A percentile compares a stretch with the other conserved stretches of the same genome.
phyloP scores from a whole-genome alignment of 1,140 invertebrate species.

The Bombyx mori region ASM3026992v2 NC_085117.1:14424501-14425000 shows the following conservation, averaged over 20 bases:
- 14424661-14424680: conserved; percentile 69
- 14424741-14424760: conserved; percentile 68
- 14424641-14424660: conserved; percentile 51
- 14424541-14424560: conserved; percentile 67
- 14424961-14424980: conserved; percentile 38
- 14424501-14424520: conserved; percentile 59
- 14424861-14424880: conserved; percentile 62
- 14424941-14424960: conserved; percentile 55
- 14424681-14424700: conserved; percentile 65
- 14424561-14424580: conserved; percentile 53
- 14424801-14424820: conserved; percentile 68
- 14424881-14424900: conserved; percentile 43
- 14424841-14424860: conserved; percentile 42
- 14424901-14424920: conserved; percentile 41
- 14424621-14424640: conserved; percentile 63
- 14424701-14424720: conserved; percentile 70
- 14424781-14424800: conserved; percentile 67
- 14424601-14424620: conserved; percentile 57
- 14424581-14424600: conserved; percentile 66
- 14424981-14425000: conserved; percentile 20
- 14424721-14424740: conserved; percentile 63
- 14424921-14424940: conserved; percentile 42
- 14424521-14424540: conserved; percentile 42
- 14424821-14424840: conserved; percentile 68
- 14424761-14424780: conserved; percentile 70